Base-by-base conservation (phyloP, 2,797 vertebrate species). In the Alca torda region DNA sequence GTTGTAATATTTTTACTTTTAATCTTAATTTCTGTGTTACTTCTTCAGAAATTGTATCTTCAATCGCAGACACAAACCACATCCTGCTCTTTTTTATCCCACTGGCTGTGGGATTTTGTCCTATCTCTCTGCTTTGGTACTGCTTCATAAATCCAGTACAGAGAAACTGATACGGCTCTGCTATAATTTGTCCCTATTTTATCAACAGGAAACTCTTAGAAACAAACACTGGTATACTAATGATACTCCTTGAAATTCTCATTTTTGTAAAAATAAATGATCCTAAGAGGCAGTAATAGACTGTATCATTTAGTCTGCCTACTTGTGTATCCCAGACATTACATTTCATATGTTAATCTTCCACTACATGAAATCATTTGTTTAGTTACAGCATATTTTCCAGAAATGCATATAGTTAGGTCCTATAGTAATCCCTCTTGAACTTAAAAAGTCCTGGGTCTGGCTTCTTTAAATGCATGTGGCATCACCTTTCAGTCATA, bases 241-340 rank as follows among this genome's bases (percentile, higher is more conserved):
- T 18, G n/a, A 91, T 83, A 53, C 28, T 74, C 61, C 88, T 76
- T 60, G 48, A 92, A 92, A 80, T 68, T 68, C 53, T 83, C 11
- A 5, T 70, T 65, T 85, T 67, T 64, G 37, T 64, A 85, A 85
- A 97, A 96, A 89, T 41, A 95, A 93, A 83, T 64, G 18, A 85
- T 57, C 45, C 24, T 76, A 89, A 83, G 72, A 94, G 73, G 46
- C 43, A 84, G 17, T 57, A 96, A 82, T 31, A 78, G 64, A 75
- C 26, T 64, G 28, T 45, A 90, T 67, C 21, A 69, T 73, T 88
- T 87, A 76, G 45, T 70, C 53, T 89, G 76, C 35, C 48, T 93
- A 59, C 43, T 80, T 70, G 39, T 77, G 31, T 43, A 70, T 33
- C 24, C 37, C 63, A 93, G 57, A 80, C 57, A 68, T 80, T 37